Evolutionary conservation across 2,797 vertebrate species (phyloP), one percentile per base, ranked within the genome.

Genomic region (Rhabdomys pumilio): DNA sequence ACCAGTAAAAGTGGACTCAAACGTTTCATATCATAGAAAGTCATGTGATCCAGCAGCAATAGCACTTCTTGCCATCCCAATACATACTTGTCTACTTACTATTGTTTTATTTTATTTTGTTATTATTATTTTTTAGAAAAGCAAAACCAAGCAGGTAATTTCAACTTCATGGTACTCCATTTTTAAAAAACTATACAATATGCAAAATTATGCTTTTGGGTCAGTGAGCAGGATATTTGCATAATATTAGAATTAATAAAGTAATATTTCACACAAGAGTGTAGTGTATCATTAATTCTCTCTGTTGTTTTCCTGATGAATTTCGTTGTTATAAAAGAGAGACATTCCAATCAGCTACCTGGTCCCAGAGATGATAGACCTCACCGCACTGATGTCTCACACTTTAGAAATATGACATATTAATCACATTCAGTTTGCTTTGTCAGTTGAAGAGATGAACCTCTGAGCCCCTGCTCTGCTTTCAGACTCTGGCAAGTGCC

Each of bases 251-350:
- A 82, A 67, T 94, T 63, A 81, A 82, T 57, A 85, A 85, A 47
- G 22, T 57, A 72, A 84, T 80, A 26, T 90, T 89, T 34, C 17
- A 61, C 59, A 9, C 4, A 79, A 17, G 38, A 61, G 34, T 22
- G 4, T 22, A 55, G 63, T 91, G 67, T 90, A 50, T 69, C 13
- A 26, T 76, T 26, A 14, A 11, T 19, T 89, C 81, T 47, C 50
- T 65, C 47, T 76, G 81, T 44, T 69, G 20, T 41, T 57, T 47
- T 7, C 22, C 34, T 34, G 3, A 29, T 85, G 17, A 79, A 80
- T 80, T 96, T 2, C 13, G 11, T 94, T 31, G 26, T 86, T 86
- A n/a, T n/a, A 73, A 93, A 95, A 93, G 59, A 31, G 13, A 90
- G 10, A n/a, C 22, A 80, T 67, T 73, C 29, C 20, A 41, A 44